These are phyloP conservation scores for Resseliella maxima DNA, from an alignment of 2,888 invertebrate genomes.

Conservation along the genomic window DNA sequence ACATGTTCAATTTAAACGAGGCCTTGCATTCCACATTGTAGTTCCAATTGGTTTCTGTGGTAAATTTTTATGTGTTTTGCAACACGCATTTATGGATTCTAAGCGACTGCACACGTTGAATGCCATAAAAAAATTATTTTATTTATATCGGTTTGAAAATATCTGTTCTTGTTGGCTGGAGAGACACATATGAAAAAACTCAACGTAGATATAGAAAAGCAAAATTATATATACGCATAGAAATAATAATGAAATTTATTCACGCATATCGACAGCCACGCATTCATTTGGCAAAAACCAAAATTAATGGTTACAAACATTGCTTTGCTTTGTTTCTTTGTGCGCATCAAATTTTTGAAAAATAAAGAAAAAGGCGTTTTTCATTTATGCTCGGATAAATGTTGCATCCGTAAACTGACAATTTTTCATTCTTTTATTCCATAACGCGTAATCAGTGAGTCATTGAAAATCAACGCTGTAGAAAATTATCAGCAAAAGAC, in stretches of 20 bases:
- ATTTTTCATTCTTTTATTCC: background rate
- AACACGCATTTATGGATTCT: background rate
- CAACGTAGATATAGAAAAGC: too few relatives aligned
- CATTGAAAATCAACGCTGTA: background rate
- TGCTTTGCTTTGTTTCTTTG: constrained; percentile 19
- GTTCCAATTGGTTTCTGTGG: constrained; percentile 4
- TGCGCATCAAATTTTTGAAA: background rate
- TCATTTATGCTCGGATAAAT: constrained; percentile 1
- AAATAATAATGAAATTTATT: constrained; percentile 46
- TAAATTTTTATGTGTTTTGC: constrained; percentile 2
- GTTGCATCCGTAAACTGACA: background rate
- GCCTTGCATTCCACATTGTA: background rate
- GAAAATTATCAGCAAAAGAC: background rate
- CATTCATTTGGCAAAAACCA: background rate
- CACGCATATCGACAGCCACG: constrained; percentile 9
- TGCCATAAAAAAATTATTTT: background rate
- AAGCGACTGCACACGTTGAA: constrained; percentile 48
- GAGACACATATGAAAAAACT: background rate
- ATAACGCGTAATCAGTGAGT: background rate
- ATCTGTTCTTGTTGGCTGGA: background rate
- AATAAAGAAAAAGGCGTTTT: constrained; percentile 15
- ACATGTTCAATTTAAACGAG: background rate
- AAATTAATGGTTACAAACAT: background rate
- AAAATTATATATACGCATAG: too few relatives aligned
- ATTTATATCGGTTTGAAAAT: background rate